Percentiles rank a stretch among this genome's conserved stretches.
phyloP scores from a whole-genome alignment of 2,113 vertebrate genomes.

The Ursus arctos region DNA sequence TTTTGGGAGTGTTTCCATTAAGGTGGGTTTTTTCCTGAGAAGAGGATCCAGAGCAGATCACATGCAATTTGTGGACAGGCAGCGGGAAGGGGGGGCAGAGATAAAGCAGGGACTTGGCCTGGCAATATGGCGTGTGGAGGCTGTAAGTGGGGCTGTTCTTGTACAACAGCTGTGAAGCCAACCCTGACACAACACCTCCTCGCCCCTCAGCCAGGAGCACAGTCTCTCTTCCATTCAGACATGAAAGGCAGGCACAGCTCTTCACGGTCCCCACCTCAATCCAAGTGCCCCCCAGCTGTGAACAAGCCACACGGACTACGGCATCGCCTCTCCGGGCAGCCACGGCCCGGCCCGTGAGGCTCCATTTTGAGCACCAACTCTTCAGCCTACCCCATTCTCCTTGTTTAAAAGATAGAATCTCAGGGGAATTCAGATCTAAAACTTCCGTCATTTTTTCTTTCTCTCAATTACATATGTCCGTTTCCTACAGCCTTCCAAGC shows the following conservation, averaged over 20 bases:
- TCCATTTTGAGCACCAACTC: background rate
- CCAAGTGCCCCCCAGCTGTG: background rate
- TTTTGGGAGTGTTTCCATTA: background rate
- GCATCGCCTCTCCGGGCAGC: background rate
- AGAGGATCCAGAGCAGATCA: background rate
- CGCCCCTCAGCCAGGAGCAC: background rate
- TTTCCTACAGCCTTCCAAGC: background rate
- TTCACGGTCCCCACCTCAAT: background rate
- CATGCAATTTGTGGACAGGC: background rate
- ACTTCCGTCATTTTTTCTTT: slow-evolving; percentile 35
- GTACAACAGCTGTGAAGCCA: background rate
- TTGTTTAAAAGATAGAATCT: background rate
- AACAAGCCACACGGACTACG: fast-evolving
- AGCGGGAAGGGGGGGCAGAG: background rate
- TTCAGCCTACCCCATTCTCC: background rate
- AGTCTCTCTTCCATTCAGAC: background rate
- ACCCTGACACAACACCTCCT: no score
- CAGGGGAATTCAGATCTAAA: slow-evolving; percentile 7
- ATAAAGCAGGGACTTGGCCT: fast-evolving
- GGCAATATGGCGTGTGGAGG: background rate
- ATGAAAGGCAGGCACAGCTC: fast-evolving
- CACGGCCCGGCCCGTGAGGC: fast-evolving
- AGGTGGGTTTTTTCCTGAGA: background rate
- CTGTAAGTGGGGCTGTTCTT: background rate
- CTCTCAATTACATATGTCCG: slow-evolving; percentile 12